These are phyloP conservation scores for Andrena marginata DNA, from an alignment of 2,888 invertebrate genomes.

Conservation along the genomic window DNA sequence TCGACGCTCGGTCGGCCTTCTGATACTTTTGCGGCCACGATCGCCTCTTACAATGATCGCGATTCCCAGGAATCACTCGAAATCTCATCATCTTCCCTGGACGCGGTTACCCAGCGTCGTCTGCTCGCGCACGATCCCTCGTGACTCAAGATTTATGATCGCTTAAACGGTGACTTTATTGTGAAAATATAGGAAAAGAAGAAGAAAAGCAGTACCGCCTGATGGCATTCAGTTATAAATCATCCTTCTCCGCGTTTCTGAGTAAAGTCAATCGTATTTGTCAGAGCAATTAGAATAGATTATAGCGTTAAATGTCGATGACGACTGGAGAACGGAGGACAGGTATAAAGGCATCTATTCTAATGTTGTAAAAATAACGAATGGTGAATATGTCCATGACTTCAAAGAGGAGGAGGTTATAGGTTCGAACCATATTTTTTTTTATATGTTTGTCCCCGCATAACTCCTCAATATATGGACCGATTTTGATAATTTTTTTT, in stretches of 20 bases:
- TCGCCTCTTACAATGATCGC: constrained; percentile 22
- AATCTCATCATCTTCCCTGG: constrained; percentile 21
- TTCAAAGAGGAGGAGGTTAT: too few relatives aligned
- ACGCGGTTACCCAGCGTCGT: constrained; percentile 3
- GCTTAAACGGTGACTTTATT: constrained; percentile 39
- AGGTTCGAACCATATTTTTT: too few relatives aligned
- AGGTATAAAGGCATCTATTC: too few relatives aligned
- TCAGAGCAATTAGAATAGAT: not conserved
- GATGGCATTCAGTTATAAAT: constrained; percentile 37
- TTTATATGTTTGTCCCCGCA: too few relatives aligned
- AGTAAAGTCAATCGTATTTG: constrained; percentile 8
- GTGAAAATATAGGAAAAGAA: constrained; percentile 1
- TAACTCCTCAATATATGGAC: too few relatives aligned
- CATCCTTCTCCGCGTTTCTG: constrained; percentile 8
- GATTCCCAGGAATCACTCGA: constrained; percentile 48
- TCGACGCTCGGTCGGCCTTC: constrained; percentile 25
- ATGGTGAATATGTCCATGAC: too few relatives aligned
- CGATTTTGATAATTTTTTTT: too few relatives aligned
- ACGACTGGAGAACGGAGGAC: not conserved
- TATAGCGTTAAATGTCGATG: not conserved
- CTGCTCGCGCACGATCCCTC: constrained; percentile 23
- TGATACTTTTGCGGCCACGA: constrained; percentile 34
- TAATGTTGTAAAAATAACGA: too few relatives aligned
- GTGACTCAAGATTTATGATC: constrained; percentile 50
- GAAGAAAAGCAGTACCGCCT: constrained; percentile 21